phyloP scores from a whole-genome alignment of 37 sponge, comb jelly and placozoan species.

The Petrosia ficiformis region DNA sequence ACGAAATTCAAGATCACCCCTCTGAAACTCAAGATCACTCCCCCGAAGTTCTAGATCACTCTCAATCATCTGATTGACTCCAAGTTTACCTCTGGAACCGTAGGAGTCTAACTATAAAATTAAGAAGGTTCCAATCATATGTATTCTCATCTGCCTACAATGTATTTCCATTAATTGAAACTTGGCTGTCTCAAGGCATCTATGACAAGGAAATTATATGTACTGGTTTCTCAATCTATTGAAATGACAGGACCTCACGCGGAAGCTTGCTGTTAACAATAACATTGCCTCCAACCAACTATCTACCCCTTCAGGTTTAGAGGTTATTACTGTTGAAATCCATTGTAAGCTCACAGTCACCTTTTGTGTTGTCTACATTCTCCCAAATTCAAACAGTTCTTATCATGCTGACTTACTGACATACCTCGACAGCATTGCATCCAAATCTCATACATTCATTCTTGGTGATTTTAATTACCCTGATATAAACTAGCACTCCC shows the following conservation, averaged over 20 bases:
- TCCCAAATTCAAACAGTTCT: neutral
- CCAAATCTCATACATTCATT: neutral
- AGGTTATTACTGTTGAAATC: conserved; percentile 17
- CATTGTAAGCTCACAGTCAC: neutral
- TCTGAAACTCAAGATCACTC: no score
- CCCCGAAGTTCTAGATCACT: no score
- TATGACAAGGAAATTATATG: conserved; percentile 31
- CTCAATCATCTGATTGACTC: no score
- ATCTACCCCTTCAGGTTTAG: conserved; percentile 11
- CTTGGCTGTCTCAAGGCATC: conserved; percentile 17
- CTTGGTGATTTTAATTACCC: conserved; percentile 49
- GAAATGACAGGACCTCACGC: conserved; percentile 35
- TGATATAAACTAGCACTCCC: conserved; percentile 30
- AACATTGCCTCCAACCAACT: conserved; percentile 2
- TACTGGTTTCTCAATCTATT: conserved; percentile 15
- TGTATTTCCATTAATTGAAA: conserved; percentile 29
- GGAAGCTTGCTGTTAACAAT: conserved; percentile 39
- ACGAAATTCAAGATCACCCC: no score
- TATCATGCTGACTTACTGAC: neutral
- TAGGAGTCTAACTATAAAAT: no score
- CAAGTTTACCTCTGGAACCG: no score
- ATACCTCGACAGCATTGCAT: neutral
- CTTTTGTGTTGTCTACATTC: conserved; percentile 23
- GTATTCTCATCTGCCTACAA: no score
- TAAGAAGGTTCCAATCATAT: no score